Percentiles rank a stretch among this genome's conserved stretches.
phyloP scores from a whole-genome alignment of 2,888 invertebrate species.

The Yponomeuta cagnagella region DNA sequence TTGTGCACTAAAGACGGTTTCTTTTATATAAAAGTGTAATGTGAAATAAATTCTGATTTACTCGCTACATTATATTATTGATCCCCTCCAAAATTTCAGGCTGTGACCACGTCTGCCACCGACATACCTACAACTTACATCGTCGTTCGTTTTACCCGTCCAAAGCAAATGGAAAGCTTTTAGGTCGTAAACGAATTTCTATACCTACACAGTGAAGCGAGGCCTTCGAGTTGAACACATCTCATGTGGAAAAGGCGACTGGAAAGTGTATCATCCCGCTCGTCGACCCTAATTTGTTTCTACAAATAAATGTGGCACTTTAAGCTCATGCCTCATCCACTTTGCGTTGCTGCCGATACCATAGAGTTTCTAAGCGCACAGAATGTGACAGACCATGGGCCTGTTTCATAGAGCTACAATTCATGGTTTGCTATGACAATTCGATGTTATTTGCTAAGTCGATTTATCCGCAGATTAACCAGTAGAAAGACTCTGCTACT shows the following conservation, averaged over 20 bases:
- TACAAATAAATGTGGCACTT: slow-evolving; percentile 14
- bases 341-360: neutral
- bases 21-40: too few species aligned
- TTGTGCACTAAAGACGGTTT: too few species aligned
- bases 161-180: slow-evolving; percentile 59
- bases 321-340: slow-evolving; percentile 1
- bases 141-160: slow-evolving; percentile 29
- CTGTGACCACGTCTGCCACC: neutral
- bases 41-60: too few species aligned
- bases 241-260: slow-evolving; percentile 15
- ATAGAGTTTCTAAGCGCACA: too few species aligned
- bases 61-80: too few species aligned
- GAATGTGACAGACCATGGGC: too few species aligned
- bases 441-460: too few species aligned
- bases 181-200: slow-evolving; percentile 61
- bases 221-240: slow-evolving; percentile 14
- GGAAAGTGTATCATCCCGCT: slow-evolving; percentile 8
- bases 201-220: slow-evolving; percentile 22
- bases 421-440: too few species aligned
- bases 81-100: too few species aligned
- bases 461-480: too few species aligned
- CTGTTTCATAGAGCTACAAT: too few species aligned
- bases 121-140: slow-evolving; percentile 4
- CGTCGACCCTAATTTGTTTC: slow-evolving; percentile 14
- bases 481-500: too few species aligned